phyloP scores from a whole-genome alignment of 1,140 invertebrate species.

The Scaptodrosophila lebanonensis region DNA sequence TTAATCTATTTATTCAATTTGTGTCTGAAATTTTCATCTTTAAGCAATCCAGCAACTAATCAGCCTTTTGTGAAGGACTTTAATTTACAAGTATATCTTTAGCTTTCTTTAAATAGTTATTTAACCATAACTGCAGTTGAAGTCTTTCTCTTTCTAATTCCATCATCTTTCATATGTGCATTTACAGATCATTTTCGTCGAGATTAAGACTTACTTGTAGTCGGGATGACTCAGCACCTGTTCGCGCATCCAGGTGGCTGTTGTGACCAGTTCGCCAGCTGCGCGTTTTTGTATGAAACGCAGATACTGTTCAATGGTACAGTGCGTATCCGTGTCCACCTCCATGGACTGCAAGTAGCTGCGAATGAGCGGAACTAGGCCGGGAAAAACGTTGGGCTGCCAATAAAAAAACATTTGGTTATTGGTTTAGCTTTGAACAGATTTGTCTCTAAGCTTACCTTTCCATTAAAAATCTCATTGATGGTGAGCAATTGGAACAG shows the following conservation, averaged over 20 bases:
- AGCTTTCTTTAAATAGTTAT: too few relatives aligned
- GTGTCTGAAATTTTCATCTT: too few relatives aligned
- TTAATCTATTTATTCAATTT: too few relatives aligned
- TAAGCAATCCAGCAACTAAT: too few relatives aligned
- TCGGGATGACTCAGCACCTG: constrained; percentile 93
- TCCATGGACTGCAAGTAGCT: constrained; percentile 96
- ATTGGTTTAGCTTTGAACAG: neutral
- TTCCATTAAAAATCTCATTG: constrained; percentile 98
- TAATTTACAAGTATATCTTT: too few relatives aligned
- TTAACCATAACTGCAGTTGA: too few relatives aligned
- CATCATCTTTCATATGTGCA: neutral
- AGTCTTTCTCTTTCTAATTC: too few relatives aligned
- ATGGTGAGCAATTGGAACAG: constrained; percentile 85
- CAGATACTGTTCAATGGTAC: constrained; percentile 97
- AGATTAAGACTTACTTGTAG: constrained; percentile 85
- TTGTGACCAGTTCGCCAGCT: constrained; percentile 90
- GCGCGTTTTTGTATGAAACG: constrained; percentile 95
- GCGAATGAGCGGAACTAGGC: constrained; percentile 95
- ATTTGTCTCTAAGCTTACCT: constrained; percentile 79
- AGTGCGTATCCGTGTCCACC: constrained; percentile 97
- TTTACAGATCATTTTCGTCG: neutral
- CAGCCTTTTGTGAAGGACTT: too few relatives aligned
- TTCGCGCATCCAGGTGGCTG: constrained; percentile 93
- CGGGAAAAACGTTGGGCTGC: constrained; percentile 89
- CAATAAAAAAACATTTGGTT: constrained; percentile 21